Evolutionary conservation across 2,888 invertebrate genomes (phyloP).

Genomic region (Phortica magna): DNA sequence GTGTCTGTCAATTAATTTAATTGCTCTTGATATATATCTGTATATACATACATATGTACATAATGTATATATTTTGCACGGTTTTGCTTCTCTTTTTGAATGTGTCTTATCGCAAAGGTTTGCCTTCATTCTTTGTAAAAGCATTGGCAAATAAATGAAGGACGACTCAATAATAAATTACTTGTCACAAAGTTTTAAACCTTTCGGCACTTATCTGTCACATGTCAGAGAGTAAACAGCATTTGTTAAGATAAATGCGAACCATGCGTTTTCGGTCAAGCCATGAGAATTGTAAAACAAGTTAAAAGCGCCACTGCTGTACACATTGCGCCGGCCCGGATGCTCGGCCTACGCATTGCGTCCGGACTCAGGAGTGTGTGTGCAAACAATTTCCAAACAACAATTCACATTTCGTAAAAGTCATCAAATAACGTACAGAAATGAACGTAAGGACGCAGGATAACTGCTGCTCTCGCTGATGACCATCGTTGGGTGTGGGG

Average conservation of each 20-base stretch:
- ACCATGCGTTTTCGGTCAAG: not conserved
- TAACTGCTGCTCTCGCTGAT: not conserved
- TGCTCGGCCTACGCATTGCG: not conserved
- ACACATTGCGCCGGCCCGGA: not conserved
- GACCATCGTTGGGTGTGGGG: no score
- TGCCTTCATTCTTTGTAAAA: no score
- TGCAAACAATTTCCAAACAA: conserved; percentile 10
- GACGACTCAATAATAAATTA: conserved; percentile 65
- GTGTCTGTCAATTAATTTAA: no score
- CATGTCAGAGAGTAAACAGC: conserved; percentile 69
- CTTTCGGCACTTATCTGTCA: conserved; percentile 74
- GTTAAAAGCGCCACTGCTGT: not conserved
- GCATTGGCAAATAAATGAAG: not conserved
- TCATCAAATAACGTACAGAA: not conserved
- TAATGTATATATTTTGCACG: no score
- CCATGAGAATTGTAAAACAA: not conserved
- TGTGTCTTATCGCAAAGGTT: no score
- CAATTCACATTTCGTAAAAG: conserved; percentile 1
- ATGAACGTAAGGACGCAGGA: not conserved
- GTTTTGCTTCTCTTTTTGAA: no score
- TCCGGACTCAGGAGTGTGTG: not conserved
- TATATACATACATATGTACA: no score
- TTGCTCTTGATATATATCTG: no score
- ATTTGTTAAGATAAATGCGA: conserved; percentile 58
- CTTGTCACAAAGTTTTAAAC: conserved; percentile 70